Evolutionary conservation across 2,888 invertebrate genomes (phyloP), one percentile per base, ranked within the genome.

Genomic region (Ennomos fuscantarius): DNA sequence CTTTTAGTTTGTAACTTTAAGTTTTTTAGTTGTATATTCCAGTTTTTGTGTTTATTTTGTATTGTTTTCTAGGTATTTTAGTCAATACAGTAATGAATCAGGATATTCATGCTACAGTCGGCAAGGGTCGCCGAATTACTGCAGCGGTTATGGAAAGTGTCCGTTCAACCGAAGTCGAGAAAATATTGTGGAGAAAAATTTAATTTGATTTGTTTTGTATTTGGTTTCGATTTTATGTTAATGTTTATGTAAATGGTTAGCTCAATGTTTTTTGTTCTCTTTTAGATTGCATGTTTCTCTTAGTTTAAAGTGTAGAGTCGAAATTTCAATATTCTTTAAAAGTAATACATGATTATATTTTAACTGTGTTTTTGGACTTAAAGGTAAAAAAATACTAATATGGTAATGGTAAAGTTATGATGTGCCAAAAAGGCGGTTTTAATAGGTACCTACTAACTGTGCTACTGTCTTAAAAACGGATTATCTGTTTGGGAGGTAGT

Each of bases 91-190:
- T 63, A 67, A 69, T 54, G 86, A 89, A 56, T 88, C 87, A 32
- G 89, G 84, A 8, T 88, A 85, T 66, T 62, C 58, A 24, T 78
- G 87, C 8, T 76, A 72, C 43, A 77, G 73, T 63, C 72, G 51
- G 32, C 43, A 44, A 10, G 57, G 59, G 45, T 69, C 75, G 2
- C 73, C 72, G 8, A 63, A 63, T 2, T 86, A 83, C 65, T 84
- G 82, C 67, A 82, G 80, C 53, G 84, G 83, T 24, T 68, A 58
- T 43, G 73, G 78, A 13, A 78, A 79, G 69, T 85, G 84, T 66
- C 57, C 71, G 39, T 79, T 87, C 47, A 79, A 46, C 33, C 46
- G 64, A 66, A 78, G 73, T 63, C 69, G 41, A 69, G 68, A 55
- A 69, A 76, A 71, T 60, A 75, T 61, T 58, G 70, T 56, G 66